Percentiles rank a stretch among this genome's conserved stretches.
phyloP scores from a whole-genome alignment of 2,888 invertebrate species.

The Bellardia pandia region DNA sequence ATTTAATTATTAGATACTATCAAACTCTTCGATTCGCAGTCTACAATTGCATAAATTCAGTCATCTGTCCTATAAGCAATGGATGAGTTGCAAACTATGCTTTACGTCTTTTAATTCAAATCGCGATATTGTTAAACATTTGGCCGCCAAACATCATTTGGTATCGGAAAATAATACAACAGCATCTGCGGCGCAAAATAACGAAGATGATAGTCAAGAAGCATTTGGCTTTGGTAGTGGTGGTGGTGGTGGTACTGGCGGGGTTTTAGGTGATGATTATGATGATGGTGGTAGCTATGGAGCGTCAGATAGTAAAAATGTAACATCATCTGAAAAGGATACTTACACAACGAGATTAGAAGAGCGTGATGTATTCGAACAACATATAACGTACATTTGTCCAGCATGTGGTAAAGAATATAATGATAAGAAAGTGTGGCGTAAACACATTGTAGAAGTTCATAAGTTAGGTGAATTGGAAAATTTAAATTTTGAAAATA shows the following conservation, averaged over 20 bases:
- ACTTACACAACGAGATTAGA: constrained; percentile 74
- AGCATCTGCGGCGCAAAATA: constrained; percentile 36
- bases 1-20: constrained; percentile 75
- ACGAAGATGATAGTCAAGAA: constrained; percentile 72
- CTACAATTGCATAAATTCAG: constrained; percentile 80
- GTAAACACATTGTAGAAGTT: constrained; percentile 79
- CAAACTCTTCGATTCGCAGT: constrained; percentile 77
- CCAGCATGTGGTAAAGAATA: constrained; percentile 81
- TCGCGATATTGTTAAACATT: constrained; percentile 77
- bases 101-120: constrained; percentile 77
- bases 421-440: constrained; percentile 80
- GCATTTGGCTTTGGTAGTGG: constrained; percentile 63
- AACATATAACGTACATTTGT: constrained; percentile 80
- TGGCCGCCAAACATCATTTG: constrained; percentile 77
- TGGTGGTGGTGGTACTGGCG: constrained; percentile 17
- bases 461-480: constrained; percentile 80
- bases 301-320: constrained; percentile 41
- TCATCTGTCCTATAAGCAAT: constrained; percentile 79
- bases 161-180: constrained; percentile 63
- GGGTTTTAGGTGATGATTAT: constrained; percentile 57
- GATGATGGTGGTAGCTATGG: constrained; percentile 30
- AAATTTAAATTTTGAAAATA: constrained; percentile 79
- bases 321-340: constrained; percentile 25
- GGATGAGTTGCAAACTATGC: constrained; percentile 81
- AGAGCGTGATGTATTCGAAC: constrained; percentile 78